Evolutionary conservation across 2,113 vertebrate species (phyloP), one percentile per base, ranked within the genome.

Genomic region (Vulpes lagopus): DNA sequence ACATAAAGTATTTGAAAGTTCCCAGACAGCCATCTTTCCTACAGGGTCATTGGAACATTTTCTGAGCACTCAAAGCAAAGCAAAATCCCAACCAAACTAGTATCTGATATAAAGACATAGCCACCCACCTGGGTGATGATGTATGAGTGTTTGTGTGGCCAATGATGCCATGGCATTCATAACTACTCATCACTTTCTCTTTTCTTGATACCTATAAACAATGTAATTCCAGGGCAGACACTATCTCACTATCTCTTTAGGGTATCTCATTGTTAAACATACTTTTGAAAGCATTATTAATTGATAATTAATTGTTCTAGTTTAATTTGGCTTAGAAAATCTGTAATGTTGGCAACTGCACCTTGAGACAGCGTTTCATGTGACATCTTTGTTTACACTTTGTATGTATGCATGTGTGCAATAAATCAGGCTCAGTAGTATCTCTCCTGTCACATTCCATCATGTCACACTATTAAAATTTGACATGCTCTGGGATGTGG

Each of bases 401-500:
- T 55, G 27, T 51, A 32, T 87, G n/a, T 90, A 35, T 88, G 19
- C 57, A 59, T 49, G 35, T 87, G 73, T 92, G 30, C 43, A 73
- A 73, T 97, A 88, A 96, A 92, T 96, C 80, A 96, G 32, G 8
- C 80, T 94, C 22, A n/a, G 0, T 59, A 53, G 38, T 67, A 32
- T 94, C 69, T 93, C 15, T 76, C 22, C 64, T 97, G 80, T 96
- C 97, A 97, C 65, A 95, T 95, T 95, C 30, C 17, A 96, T 96
- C 87, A 82, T 79, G 49, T 95, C 62, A 84, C 43, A 90, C 76
- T 96, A 94, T 96, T 97, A 81, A 96, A 96, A 97, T 97, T 83
- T 95, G 92, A 94, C 67, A 94, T 85, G 27, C 59, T 92, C 74
- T 71, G 55, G 89, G 38, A 90, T 88, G 35, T 92, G 51, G 35